A percentile compares a stretch with the other conserved stretches of the same genome.
phyloP scores from a whole-genome alignment of 2,113 vertebrate species.

The Malaclemys terrapin region DNA sequence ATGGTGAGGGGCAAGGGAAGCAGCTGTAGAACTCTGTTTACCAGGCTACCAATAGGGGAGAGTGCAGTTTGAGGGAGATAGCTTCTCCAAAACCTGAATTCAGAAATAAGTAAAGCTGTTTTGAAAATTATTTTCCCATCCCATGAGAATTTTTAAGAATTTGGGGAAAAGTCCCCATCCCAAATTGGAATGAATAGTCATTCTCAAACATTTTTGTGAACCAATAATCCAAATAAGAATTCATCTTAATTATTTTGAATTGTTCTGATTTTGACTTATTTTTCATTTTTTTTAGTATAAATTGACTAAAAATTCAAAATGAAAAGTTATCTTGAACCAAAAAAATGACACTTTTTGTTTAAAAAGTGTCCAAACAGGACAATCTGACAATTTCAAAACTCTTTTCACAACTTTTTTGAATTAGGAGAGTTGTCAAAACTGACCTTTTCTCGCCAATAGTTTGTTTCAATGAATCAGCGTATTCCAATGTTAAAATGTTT shows the following conservation, averaged over 20 bases:
- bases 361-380: not conserved
- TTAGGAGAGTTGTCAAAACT: not conserved
- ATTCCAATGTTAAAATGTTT: not conserved
- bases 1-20: not conserved
- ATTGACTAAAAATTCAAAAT: not conserved
- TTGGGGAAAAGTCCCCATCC: not conserved
- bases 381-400: not conserved
- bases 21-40: not conserved
- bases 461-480: not conserved
- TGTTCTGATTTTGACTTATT: not conserved
- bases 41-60: not conserved
- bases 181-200: rapidly evolving
- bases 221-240: too few species aligned
- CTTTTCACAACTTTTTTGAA: not conserved
- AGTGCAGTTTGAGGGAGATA: too few species aligned
- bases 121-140: not conserved
- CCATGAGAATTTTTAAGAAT: not conserved
- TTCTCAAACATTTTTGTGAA: not conserved
- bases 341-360: not conserved
- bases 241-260: not conserved
- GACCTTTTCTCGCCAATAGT: not conserved
- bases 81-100: not conserved
- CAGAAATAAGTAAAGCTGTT: not conserved
- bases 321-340: not conserved
- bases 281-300: not conserved